A percentile compares a stretch with the other conserved stretches of the same genome.
These are phyloP conservation scores for Idaea aversata DNA, from an alignment of 2,888 invertebrate species.

Conservation along the genomic window DNA sequence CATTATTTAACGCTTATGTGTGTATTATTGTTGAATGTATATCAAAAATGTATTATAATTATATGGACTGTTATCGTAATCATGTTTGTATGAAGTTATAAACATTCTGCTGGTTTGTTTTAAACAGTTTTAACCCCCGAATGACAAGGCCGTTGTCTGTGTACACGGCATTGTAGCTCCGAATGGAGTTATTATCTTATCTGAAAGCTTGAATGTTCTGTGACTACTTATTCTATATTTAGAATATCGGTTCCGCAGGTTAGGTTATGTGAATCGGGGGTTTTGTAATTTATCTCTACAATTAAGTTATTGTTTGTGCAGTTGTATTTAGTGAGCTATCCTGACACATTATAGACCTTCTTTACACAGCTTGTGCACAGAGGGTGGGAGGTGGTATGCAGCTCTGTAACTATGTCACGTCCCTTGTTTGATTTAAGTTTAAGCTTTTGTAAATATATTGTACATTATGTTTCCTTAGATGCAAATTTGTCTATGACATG, in stretches of 20 bases:
- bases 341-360: constrained; percentile 56
- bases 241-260: too few species aligned
- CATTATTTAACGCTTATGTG: constrained; percentile 50
- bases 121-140: not conserved
- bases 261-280: too few species aligned
- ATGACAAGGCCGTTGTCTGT: too few species aligned
- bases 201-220: too few species aligned
- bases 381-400: constrained; percentile 73
- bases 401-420: constrained; percentile 71
- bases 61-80: constrained; percentile 24
- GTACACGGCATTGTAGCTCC: too few species aligned
- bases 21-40: constrained; percentile 41
- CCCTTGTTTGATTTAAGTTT: constrained; percentile 39
- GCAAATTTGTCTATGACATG: constrained; percentile 60
- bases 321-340: constrained; percentile 53
- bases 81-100: constrained; percentile 6
- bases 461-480: constrained; percentile 41
- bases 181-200: too few species aligned
- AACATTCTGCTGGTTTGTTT: constrained; percentile 36
- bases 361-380: constrained; percentile 68
- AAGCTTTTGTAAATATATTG: constrained; percentile 59
- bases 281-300: not conserved
- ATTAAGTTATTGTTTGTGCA: not conserved
- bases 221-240: too few species aligned
- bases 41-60: constrained; percentile 30